Evolutionary conservation across 2,888 invertebrate species (phyloP), one percentile per base, ranked within the genome.

Genomic region (Coremacera marginata): DNA sequence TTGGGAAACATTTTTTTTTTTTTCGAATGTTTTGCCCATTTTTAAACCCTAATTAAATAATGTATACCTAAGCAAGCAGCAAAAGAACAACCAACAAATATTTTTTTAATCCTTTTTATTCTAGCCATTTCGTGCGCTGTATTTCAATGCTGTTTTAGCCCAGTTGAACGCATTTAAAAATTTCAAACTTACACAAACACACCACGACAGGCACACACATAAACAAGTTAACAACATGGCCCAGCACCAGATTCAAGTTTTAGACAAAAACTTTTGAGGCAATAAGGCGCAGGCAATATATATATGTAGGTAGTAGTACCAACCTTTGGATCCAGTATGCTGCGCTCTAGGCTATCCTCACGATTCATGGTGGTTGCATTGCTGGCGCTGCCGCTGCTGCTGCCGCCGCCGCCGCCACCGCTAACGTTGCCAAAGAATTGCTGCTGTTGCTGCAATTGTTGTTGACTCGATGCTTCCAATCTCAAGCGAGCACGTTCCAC

Each of bases 401-500:
- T 82, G 72, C 82, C 73, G 37, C 75, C 72, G 51, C 77, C 78
- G 52, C 82, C 82, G 5, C 74, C 72, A 19, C 80, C 82, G 63
- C 82, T 82, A 72, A 81, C 49, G 19, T 62, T 51, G 34, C 25
- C 37, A 25, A 57, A 37, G 14, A 22, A 55, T 44, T 81, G 80
- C 27, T 84, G 82, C 79, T 85, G 83, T 37, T 78, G 80, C n/a
- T 81, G 80, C 34, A 55, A 37, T 77, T 82, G 82, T 63, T 82
- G 82, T 62, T 82, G 82, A 44, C 81, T 78, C 51, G 78, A 78
- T 55, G 86, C 91, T 82, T 91, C 91, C 82, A 92, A 90, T 77
- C 92, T 89, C 81, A 91, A 85, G 82, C 91, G 90, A 63, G 92
- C 92, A 83, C 92, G 90, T 87, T 92, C 91, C 78, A 92, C 92